These are phyloP conservation scores for Balearica regulorum DNA, from an alignment of 2,797 vertebrate species.

Conservation along the genomic window DNA sequence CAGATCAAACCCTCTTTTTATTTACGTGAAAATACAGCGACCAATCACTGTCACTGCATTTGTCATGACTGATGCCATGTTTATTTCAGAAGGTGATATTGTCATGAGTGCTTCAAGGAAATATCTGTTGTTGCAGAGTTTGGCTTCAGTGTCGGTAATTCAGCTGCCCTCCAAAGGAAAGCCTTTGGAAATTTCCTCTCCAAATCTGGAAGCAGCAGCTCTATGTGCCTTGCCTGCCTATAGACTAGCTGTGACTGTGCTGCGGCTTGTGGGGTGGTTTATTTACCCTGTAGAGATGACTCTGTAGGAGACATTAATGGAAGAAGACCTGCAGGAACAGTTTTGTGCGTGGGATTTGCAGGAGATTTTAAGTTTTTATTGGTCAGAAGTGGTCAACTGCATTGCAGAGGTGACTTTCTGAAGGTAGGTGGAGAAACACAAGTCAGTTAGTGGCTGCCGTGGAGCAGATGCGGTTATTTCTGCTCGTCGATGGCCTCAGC, in stretches of 20 bases:
- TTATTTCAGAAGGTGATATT: background rate
- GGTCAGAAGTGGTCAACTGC: background rate
- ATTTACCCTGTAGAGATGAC: background rate
- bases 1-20: background rate
- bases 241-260: background rate
- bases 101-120: background rate
- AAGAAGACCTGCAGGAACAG: background rate
- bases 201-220: background rate
- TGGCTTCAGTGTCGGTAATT: background rate
- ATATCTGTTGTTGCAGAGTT: background rate
- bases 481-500: background rate
- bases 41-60: background rate
- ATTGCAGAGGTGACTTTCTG: background rate
- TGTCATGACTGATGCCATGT: background rate
- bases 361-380: background rate
- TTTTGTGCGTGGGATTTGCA: background rate
- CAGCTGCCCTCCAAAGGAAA: background rate
- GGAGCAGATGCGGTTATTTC: background rate
- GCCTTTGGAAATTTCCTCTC: background rate
- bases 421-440: background rate
- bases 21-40: background rate
- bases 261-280: background rate
- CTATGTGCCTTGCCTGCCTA: background rate
- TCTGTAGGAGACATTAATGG: background rate
- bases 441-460: background rate